Percentiles rank a stretch among this genome's conserved stretches.
Conservation (phyloP, 2,113 vertebrate species). For the Eudyptes chrysolophus region DNA sequence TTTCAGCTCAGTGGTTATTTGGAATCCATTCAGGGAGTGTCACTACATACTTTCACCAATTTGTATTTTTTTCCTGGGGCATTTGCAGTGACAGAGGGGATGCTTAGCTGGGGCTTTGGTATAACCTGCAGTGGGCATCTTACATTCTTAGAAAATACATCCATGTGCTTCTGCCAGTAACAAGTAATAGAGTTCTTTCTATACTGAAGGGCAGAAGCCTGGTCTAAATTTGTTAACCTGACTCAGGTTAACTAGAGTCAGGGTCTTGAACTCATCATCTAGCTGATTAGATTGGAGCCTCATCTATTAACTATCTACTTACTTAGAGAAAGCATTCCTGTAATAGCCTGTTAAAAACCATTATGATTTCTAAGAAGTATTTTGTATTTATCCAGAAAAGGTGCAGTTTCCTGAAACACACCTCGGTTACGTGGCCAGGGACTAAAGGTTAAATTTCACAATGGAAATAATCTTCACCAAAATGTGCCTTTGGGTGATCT, state of each 20-base stretch:
- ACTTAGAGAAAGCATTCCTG: neutral
- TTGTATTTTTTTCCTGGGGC: neutral
- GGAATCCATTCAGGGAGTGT: neutral
- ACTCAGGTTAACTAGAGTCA: neutral
- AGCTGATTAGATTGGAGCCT: neutral
- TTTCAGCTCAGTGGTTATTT: neutral
- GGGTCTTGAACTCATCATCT: neutral
- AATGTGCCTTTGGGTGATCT: neutral
- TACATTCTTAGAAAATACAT: neutral
- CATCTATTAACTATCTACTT: neutral
- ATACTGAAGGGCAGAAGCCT: neutral
- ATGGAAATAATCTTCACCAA: neutral
- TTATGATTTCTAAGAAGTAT: neutral
- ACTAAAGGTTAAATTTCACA: neutral
- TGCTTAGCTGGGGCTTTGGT: neutral
- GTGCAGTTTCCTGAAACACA: neutral
- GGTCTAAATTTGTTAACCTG: neutral
- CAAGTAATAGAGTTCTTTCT: neutral
- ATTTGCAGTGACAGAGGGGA: neutral
- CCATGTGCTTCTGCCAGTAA: neutral
- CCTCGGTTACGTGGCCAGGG: neutral
- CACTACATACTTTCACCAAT: rapidly evolving
- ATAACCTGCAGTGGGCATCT: neutral
- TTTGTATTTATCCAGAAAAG: neutral
- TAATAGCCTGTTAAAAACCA: neutral